Evolutionary conservation across 2,888 invertebrate genomes (phyloP), one percentile per base, ranked within the genome.

Genomic region (Drosophila setosimentum): DNA sequence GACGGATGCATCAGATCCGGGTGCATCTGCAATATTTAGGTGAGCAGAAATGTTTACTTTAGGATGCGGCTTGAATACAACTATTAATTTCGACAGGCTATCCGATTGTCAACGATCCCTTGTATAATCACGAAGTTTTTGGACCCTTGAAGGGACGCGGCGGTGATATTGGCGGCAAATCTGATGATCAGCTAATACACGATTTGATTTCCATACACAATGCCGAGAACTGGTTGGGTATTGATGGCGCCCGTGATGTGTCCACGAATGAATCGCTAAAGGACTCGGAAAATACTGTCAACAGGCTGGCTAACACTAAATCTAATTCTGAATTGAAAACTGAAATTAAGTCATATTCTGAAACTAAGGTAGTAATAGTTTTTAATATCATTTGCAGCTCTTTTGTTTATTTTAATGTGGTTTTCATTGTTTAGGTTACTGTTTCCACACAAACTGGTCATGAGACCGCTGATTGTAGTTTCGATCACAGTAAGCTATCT

Each of bases 1-100:
- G 99, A 1, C 94, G 99, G 76, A 99, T 99, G 96, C 99, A 99
- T 93, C 99, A 99, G 94, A 99, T 99, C 83, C 95, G 99, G 80
- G 98, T 99, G 37, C 99, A 99, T 93, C 95, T 99, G 68, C 99
- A 99, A 93, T 99, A 97, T 93, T 94, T 99, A 89, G 99, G 98
- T 97, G 6, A 30, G 55, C 7, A 10, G 8, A 18, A 13, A 18
- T n/a, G 4, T 8, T 45, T 27, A 0, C 18, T 16, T 51, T 37
- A 11, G 3, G 4, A 8, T 1, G 35, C 27, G 11, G 55, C 21
- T 54, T 27, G 7, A 53, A 2, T 21, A 18, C 7, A 11, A n/a
- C 32, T 11, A 16, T 3, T 33, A 0, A 29, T 62, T 11, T 27
- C 18, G n/a, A 5, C 4, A 97, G 98, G 99, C 53, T 97, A 97